Conservation (phyloP, 2,797 vertebrate species). For the Microctenopoma lineatum region DNA sequence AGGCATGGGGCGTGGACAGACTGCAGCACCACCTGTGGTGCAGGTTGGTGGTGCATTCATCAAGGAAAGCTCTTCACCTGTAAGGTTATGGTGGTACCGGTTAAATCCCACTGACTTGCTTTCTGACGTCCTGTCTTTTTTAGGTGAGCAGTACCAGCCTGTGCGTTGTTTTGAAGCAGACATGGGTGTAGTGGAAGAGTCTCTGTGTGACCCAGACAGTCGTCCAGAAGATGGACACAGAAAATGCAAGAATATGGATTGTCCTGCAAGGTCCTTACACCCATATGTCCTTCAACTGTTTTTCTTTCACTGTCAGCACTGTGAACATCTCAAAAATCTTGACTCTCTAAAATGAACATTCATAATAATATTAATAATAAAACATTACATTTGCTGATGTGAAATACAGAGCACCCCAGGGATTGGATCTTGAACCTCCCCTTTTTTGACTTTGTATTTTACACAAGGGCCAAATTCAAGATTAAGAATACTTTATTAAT, state of each 20-base stretch:
- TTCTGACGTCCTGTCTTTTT: not conserved
- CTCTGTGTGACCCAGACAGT: constrained; percentile 86
- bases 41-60: constrained; percentile 77
- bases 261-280: constrained; percentile 89
- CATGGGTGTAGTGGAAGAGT: constrained; percentile 86
- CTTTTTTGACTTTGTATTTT: too few relatives aligned
- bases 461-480: too few relatives aligned
- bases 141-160: constrained; percentile 89
- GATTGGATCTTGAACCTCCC: too few relatives aligned
- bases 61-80: not conserved
- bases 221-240: constrained; percentile 87
- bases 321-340: too few relatives aligned
- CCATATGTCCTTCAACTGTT: not conserved
- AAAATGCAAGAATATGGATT: constrained; percentile 91
- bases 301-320: not conserved
- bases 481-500: too few relatives aligned
- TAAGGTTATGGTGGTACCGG: not conserved
- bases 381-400: too few relatives aligned
- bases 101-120: not conserved
- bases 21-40: constrained; percentile 93
- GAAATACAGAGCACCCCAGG: too few relatives aligned
- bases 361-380: too few relatives aligned
- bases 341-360: too few relatives aligned
- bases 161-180: constrained; percentile 87
- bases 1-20: constrained; percentile 91